Percentiles rank a stretch among this genome's conserved stretches.
Conservation (phyloP, 2,888 invertebrate species). For the Biston stratarius region DNA sequence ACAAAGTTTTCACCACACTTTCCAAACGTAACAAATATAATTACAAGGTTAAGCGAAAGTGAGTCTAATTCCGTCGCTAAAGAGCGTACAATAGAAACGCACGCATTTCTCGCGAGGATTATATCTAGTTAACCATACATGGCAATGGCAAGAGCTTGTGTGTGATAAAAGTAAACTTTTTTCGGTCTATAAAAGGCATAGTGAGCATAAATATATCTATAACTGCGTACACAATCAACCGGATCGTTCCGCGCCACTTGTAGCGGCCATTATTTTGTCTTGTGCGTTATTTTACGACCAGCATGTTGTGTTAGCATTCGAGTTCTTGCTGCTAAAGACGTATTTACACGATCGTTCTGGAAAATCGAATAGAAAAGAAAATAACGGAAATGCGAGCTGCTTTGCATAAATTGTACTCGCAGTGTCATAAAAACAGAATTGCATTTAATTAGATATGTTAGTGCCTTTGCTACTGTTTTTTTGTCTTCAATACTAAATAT, state of each 20-base stretch:
- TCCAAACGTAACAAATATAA: conserved; percentile 25
- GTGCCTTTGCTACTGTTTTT: background rate
- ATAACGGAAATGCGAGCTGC: background rate
- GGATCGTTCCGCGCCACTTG: conserved; percentile 74
- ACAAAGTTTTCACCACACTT: conserved; percentile 2
- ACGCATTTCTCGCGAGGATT: conserved; percentile 40
- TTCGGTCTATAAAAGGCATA: conserved; percentile 53
- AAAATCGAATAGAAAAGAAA: background rate
- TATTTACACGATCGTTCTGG: conserved; percentile 22
- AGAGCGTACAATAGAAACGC: conserved; percentile 29
- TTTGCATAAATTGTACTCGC: background rate
- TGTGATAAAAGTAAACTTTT: conserved; percentile 58
- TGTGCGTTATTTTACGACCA: conserved; percentile 53
- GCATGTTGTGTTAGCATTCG: conserved; percentile 47
- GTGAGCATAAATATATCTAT: conserved; percentile 57
- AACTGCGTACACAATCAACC: conserved; percentile 73
- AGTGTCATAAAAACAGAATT: conserved; percentile 1
- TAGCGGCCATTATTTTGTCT: conserved; percentile 69
- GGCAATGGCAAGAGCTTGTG: conserved; percentile 55
- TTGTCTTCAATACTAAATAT: background rate
- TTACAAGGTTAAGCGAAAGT: conserved; percentile 9
- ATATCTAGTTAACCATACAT: conserved; percentile 53
- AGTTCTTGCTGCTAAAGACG: conserved; percentile 35
- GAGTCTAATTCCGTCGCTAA: conserved; percentile 7
- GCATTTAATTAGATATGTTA: background rate